phyloP scores from a whole-genome alignment of 30 jellyfish, hydroid and myxozoan species.

The Cassiopea andromeda region DNA sequence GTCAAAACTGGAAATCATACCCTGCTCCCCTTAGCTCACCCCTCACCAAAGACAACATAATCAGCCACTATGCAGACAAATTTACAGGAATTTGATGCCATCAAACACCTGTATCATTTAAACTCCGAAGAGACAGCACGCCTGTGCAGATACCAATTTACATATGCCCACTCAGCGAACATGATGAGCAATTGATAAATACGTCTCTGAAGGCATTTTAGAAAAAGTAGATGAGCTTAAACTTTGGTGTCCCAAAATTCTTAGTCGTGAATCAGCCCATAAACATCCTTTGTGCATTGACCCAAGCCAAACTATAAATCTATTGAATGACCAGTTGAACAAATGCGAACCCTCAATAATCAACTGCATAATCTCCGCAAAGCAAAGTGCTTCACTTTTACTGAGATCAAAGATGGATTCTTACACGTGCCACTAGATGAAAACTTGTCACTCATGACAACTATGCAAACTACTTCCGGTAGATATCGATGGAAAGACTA shows the following conservation, averaged over 20 bases:
- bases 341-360: not conserved
- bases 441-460: no score
- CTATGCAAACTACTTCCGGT: no score
- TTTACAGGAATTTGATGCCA: not conserved
- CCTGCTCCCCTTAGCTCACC: not conserved
- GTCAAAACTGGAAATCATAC: not conserved
- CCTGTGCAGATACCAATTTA: not conserved
- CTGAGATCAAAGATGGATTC: not conserved
- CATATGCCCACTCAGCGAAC: not conserved
- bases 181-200: not conserved
- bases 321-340: not conserved
- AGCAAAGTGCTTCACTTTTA: not conserved
- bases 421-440: no score
- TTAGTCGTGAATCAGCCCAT: not conserved
- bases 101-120: not conserved
- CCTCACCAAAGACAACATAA: not conserved
- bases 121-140: not conserved
- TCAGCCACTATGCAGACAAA: not conserved
- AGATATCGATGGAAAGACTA: no score
- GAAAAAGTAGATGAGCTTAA: not conserved
- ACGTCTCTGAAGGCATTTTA: not conserved
- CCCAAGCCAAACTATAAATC: not conserved
- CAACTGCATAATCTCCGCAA: not conserved
- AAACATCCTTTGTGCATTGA: not conserved
- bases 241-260: not conserved